Base-by-base conservation (phyloP, 2,113 vertebrate genomes). In the Trichomycterus rosablanca region DNA sequence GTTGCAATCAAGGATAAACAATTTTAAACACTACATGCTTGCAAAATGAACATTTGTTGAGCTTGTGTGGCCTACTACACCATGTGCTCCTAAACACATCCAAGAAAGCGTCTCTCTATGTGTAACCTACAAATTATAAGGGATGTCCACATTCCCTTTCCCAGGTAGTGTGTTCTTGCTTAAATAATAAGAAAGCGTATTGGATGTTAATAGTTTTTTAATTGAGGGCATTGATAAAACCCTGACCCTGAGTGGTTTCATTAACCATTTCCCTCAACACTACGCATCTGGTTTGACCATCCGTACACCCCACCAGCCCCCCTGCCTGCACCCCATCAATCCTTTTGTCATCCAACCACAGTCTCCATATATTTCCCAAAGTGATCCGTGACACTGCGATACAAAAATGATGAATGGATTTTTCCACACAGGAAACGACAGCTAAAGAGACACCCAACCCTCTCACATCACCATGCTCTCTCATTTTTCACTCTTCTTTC, bases 241-340 rank as follows among this genome's bases (percentile, higher is more conserved):
- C n/a, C n/a, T 81, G 80, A 85, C 78, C 81, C 84, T 86, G 69
- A 76, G 61, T 34, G 39, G 55, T 32, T 48, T 15, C 16, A n/a
- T 57, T 50, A 26, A 46, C n/a, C 44, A 42, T 60, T 61, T 58
- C 56, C 67, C 50, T 66, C 76, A 69, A 68, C 68, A 74, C 64
- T 63, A 72, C 63, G 80, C 84, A 85, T 86, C 81, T 88, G 84
- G 81, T 86, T 85, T 82, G 80, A 81, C 77, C 86, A 86, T 83
- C 81, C 78, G 67, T 56, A 68, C 71, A 74, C 72, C 66, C 74
- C 73, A 72, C 71, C 68, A 59, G 66, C 69, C 70, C 76, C 79
- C 74, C 76, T 52, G 64, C 74, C 81, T 77, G 72, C 71, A 80
- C 74, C 78, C 83, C 83, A 87, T 86, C 81, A 83, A 84, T 86